These are phyloP conservation scores for Andrena bucephala DNA, from an alignment of 2,888 invertebrate genomes.

Conservation along the genomic window DNA sequence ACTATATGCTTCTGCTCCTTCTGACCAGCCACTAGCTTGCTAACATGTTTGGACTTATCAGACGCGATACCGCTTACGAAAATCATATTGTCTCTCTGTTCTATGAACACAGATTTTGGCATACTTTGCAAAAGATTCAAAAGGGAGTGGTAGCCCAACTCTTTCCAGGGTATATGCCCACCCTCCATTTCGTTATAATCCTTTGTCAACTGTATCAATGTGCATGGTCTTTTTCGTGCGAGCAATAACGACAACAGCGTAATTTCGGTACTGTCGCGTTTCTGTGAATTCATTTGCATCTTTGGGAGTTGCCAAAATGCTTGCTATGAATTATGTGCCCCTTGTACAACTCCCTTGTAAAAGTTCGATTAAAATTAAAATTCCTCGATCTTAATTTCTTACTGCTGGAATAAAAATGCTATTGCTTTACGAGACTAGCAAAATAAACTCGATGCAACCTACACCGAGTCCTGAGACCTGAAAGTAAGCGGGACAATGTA, in stretches of 20 bases:
- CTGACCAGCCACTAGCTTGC: conserved; percentile 73
- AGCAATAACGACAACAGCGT: conserved; percentile 70
- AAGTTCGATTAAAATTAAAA: not conserved
- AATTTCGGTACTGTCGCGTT: conserved; percentile 58
- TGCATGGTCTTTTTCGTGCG: conserved; percentile 43
- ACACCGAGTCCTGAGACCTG: not conserved
- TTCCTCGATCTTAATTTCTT: not conserved
- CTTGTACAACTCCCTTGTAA: not conserved
- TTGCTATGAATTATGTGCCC: not conserved
- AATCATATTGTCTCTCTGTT: not conserved
- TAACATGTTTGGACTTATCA: conserved; percentile 74
- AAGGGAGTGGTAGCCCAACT: conserved; percentile 64
- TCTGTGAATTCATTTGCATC: conserved; percentile 25
- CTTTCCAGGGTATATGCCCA: conserved; percentile 71
- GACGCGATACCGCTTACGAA: conserved; percentile 66
- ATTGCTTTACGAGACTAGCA: not conserved
- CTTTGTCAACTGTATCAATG: not conserved
- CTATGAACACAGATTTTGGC: conserved; percentile 50
- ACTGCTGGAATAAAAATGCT: not conserved
- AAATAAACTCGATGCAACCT: not conserved
- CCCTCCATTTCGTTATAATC: conserved; percentile 70
- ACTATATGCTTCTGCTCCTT: conserved; percentile 12
- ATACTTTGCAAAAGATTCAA: conserved; percentile 69
- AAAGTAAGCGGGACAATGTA: not conserved
- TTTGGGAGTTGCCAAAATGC: not conserved